Evolutionary conservation across 2,113 vertebrate genomes (phyloP).

Genomic region (Epinephelus cyanopodus): DNA sequence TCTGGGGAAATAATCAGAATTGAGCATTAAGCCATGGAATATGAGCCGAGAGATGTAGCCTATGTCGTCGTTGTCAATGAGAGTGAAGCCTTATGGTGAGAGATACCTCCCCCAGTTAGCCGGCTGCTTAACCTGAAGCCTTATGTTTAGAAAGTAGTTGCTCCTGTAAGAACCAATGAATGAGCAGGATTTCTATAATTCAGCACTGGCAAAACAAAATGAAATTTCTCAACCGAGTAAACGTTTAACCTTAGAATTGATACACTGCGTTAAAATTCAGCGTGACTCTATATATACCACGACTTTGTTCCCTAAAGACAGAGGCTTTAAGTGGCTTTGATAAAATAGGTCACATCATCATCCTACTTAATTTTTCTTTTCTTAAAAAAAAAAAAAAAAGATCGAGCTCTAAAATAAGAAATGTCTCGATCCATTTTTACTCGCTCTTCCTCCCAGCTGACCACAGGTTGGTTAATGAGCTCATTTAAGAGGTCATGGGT

Average conservation of each 20-base stretch:
- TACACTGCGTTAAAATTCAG: not conserved
- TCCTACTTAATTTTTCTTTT: slow-evolving; percentile 61
- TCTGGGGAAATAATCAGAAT: no score
- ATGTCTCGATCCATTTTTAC: slow-evolving; percentile 62
- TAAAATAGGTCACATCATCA: slow-evolving; percentile 77
- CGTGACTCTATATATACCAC: slow-evolving; percentile 34
- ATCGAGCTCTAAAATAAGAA: slow-evolving; percentile 66
- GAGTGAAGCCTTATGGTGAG: no score
- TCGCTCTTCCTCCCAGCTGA: slow-evolving; percentile 71
- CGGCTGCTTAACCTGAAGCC: no score
- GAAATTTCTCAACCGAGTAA: slow-evolving; percentile 8
- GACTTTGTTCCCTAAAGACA: slow-evolving; percentile 54
- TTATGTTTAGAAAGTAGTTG: no score
- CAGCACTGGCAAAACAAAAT: not conserved
- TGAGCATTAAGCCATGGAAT: no score
- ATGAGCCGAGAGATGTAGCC: no score
- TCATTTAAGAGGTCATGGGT: slow-evolving; percentile 78
- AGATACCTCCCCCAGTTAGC: no score
- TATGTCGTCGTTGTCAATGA: no score
- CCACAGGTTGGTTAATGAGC: slow-evolving; percentile 74
- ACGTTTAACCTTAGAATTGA: slow-evolving; percentile 6
- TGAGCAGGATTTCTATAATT: no score
- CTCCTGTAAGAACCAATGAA: no score
- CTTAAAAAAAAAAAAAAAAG: slow-evolving; percentile 58
- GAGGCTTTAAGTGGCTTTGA: slow-evolving; percentile 64